Base-by-base conservation (phyloP, 1,140 invertebrate genomes). In the Hypsibius dujardini region DNA sequence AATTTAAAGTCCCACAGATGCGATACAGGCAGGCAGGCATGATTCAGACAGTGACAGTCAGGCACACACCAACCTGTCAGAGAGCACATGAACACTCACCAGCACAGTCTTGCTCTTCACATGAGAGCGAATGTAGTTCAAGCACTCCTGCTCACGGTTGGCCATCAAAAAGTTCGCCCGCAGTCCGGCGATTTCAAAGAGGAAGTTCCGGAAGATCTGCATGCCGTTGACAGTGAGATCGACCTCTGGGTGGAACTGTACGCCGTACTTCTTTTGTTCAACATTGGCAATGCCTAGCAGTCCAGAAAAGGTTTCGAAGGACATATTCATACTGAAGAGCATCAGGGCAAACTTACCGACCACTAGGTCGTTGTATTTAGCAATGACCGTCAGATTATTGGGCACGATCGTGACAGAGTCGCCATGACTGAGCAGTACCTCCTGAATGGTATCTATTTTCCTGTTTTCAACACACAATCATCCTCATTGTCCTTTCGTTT, bases 181-280 rank as follows among this genome's bases (percentile, higher is more conserved):
- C 72, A 94, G 82, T 40, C 89, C 88, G 75, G 87, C 86, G 73
- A 98, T 86, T 75, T 92, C 89, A 81, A 90, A 94, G 69, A 98
- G 82, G 81, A 98, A 99, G 80, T 98, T 97, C 56, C 87, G 86
- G 73, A 98, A 81, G 85, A 98, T 97, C 72, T 85, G 82, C 80
- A 87, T 87, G 46, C 96, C 95, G 78, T 95, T 88, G 2, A 85
- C 83, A 2, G 95, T 96, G 72, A 98, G 84, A 81, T 98, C 94
- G 59, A 96, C 92, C 83, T 91, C 91, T 1, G 92, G 92, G 81
- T 98, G 95, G 82, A 98, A 99, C 82, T 99, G 95, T 67, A 98
- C 87, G 45, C 95, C 95, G 79, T 95, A 99, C 46, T 98, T 84
- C 70, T 88, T 86, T 77, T 87, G 82, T 77, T 90, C 88, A 75